Base-by-base conservation (phyloP, 2,888 invertebrate genomes). In the Eledone cirrhosa region DNA sequence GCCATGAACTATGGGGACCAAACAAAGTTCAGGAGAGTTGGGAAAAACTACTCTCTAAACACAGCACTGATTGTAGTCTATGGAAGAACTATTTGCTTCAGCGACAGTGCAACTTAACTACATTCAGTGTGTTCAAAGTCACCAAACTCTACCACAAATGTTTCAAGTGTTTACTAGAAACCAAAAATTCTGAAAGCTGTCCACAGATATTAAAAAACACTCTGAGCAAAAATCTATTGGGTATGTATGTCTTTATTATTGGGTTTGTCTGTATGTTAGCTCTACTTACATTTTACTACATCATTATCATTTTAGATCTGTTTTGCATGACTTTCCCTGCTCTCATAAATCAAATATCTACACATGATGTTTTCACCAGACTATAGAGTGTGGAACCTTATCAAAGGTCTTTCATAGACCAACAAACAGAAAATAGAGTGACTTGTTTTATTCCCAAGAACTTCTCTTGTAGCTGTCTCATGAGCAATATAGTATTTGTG, bases 11-110 rank as follows among this genome's bases (percentile, higher is more conserved):
- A 5, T 89, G 87, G 88, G 90, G 90, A 33, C 78, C 85, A 33
- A 84, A 86, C 22, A 83, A 87, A 78, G 80, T 91, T 13, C 86
- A 84, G 22, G 87, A 88, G 75, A 90, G 90, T 80, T 91, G 92
- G 90, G 88, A 90, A 69, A 83, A 89, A 47, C 82, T 91, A 69
- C 81, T 91, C 59, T 91, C 91, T 84, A 81, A 87, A 41, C 89
- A 91, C 83, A 88, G 91, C 19, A 90, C 90, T 29, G 87, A 90
- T 82, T 83, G 87, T 2, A 77, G 83, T 53, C 83, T 92, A 77
- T 92, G 92, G 92, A 84, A 87, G 67, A 84, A 88, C 29, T 91
- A 90, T 80, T 81, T 91, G 13, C 53, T 81, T n/a, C 90, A 87
- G 80, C 84, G 89, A n/a, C 88, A 90, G 82, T 87, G 89, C 14